Percentiles rank a stretch among this genome's conserved stretches.
phyloP scores from a whole-genome alignment of 2,797 vertebrate species.

The Gymnopithys bicolor region DNA sequence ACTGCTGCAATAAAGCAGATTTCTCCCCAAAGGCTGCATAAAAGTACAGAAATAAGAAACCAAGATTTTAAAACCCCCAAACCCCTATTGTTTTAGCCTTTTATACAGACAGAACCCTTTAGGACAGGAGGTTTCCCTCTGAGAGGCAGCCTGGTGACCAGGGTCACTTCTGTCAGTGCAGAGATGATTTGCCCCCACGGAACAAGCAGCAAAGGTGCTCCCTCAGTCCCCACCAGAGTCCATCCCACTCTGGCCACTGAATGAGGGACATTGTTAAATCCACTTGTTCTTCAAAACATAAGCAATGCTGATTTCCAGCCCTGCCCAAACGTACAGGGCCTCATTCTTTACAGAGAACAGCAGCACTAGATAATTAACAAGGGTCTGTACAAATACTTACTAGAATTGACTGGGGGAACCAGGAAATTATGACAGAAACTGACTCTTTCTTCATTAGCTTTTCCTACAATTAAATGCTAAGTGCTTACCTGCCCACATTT shows the following conservation, averaged over 20 bases:
- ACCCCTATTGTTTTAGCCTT: not conserved
- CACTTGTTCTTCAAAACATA: not conserved
- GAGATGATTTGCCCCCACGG: not conserved
- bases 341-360: not conserved
- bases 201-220: not conserved
- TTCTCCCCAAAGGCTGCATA: not conserved
- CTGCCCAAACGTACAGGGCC: not conserved
- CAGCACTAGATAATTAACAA: not conserved
- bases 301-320: not conserved
- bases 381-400: not conserved
- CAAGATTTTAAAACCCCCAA: not conserved
- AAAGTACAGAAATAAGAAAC: not conserved
- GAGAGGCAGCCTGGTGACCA: not conserved
- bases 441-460: not conserved
- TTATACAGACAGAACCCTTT: not conserved
- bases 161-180: not conserved
- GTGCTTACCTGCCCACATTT: not conserved
- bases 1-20: not conserved
- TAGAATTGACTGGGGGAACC: not conserved
- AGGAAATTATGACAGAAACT: not conserved
- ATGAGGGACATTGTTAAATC: rapidly evolving
- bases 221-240: not conserved
- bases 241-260: not conserved
- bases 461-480: not conserved
- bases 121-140: not conserved